Conservation (phyloP, 2,888 invertebrate genomes). For the Lasioglossum villosulum region DNA sequence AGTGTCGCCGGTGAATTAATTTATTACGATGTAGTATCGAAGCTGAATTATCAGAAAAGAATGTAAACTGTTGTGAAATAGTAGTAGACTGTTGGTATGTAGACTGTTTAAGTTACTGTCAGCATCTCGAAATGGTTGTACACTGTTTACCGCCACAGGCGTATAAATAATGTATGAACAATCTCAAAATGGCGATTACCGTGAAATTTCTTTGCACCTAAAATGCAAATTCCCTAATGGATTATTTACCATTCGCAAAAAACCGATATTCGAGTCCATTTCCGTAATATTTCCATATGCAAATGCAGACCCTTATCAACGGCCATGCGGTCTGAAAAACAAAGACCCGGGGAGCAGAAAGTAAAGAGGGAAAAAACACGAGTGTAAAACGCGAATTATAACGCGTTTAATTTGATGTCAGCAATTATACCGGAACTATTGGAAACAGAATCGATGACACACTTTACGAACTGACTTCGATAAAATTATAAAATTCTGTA, state of each 20-base stretch:
- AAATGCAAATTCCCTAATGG: constrained; percentile 12
- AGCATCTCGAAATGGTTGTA: not conserved
- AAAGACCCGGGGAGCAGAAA: not conserved
- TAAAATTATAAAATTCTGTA: not conserved
- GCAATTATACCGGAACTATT: not conserved
- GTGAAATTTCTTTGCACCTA: constrained; percentile 5
- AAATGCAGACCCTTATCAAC: not conserved
- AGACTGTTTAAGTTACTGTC: not conserved
- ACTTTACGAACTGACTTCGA: not conserved
- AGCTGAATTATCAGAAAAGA: not conserved
- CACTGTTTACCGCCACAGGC: not conserved
- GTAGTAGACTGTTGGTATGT: not conserved
- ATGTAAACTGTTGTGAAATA: not conserved
- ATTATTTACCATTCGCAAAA: not conserved
- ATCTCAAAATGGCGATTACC: not conserved
- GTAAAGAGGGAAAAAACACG: too few species aligned
- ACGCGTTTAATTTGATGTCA: not conserved
- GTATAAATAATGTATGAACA: not conserved
- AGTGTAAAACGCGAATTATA: not conserved
- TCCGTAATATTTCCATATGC: constrained; percentile 11
- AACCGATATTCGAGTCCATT: not conserved
- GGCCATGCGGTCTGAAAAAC: not conserved
- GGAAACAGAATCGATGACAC: not conserved
- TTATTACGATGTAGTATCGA: not conserved
- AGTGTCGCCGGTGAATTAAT: not conserved